Percentiles rank a stretch among this genome's conserved stretches.
phyloP scores from a whole-genome alignment of 2,113 vertebrate genomes.

The Hepsetus odoe region DNA sequence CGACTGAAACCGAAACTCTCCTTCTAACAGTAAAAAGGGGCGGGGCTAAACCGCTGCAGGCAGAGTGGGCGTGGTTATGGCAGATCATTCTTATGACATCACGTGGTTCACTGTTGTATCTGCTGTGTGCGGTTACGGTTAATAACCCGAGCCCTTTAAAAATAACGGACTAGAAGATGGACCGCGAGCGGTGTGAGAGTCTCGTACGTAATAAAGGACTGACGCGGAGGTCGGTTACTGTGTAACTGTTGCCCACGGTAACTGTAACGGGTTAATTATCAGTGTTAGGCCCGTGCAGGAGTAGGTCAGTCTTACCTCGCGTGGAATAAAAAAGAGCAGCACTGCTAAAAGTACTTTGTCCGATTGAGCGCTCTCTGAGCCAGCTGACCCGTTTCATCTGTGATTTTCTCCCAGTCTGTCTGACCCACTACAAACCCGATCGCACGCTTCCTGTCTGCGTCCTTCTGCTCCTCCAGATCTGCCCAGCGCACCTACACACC shows the following conservation, averaged over 20 bases:
- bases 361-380: constrained; percentile 97
- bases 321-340: neutral
- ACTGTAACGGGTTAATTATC: neutral
- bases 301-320: constrained; percentile 27
- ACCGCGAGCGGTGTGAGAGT: too few species aligned
- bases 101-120: too few species aligned
- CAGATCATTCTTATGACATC: too few species aligned
- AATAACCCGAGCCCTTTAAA: too few species aligned
- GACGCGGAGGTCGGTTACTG: too few species aligned
- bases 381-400: constrained; percentile 94
- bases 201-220: too few species aligned
- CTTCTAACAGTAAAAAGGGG: too few species aligned
- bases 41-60: too few species aligned
- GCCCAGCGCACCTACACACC: constrained; percentile 92
- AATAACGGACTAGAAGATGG: too few species aligned
- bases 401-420: constrained; percentile 99
- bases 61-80: too few species aligned
- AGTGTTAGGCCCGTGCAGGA: neutral
- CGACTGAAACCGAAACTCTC: too few species aligned
- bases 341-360: constrained; percentile 96
- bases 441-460: constrained; percentile 95
- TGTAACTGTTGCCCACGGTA: neutral
- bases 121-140: too few species aligned
- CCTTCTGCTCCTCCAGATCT: constrained; percentile 97
- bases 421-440: constrained; percentile 99